These are phyloP conservation scores for Caenorhabditis angaria DNA, from an alignment of 2,888 invertebrate genomes.

Conservation along the genomic window DNA sequence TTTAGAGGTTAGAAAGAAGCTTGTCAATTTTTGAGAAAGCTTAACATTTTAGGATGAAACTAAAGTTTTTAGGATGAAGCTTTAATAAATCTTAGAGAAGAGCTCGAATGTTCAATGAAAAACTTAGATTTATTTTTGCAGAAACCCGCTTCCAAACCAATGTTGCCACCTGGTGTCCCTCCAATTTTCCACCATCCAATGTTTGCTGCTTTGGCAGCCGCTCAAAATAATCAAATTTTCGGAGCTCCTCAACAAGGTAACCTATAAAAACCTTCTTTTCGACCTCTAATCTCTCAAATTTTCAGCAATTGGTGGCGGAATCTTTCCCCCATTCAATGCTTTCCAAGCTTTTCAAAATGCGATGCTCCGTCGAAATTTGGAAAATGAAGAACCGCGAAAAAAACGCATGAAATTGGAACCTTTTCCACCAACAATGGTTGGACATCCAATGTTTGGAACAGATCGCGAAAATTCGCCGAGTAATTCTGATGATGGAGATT, in stretches of 20 bases:
- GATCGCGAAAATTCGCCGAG: constrained; percentile 60
- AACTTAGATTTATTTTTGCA: neutral
- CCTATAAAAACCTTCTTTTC: constrained; percentile 43
- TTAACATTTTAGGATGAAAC: too few species aligned
- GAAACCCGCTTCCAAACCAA: neutral
- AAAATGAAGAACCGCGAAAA: constrained; percentile 33
- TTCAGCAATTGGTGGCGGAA: constrained; percentile 32
- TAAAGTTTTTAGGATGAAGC: too few species aligned
- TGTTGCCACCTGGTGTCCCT: neutral
- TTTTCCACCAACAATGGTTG: constrained; percentile 68
- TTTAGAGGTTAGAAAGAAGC: too few species aligned
- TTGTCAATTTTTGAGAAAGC: too few species aligned
- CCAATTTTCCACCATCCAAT: constrained; percentile 1
- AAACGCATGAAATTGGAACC: constrained; percentile 37
- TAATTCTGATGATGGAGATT: constrained; percentile 65
- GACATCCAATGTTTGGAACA: constrained; percentile 62
- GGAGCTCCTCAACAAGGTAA: constrained; percentile 7
- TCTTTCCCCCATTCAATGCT: constrained; percentile 55
- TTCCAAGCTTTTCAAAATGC: constrained; percentile 42
- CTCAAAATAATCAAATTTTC: constrained; percentile 40
- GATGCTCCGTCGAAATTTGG: constrained; percentile 33
- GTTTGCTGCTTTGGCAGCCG: constrained; percentile 1
- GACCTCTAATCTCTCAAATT: constrained; percentile 17
- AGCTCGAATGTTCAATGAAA: too few species aligned
- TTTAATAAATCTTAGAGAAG: too few species aligned